Conservation (phyloP, 2,113 vertebrate genomes). For the Oceanites oceanicus region DNA sequence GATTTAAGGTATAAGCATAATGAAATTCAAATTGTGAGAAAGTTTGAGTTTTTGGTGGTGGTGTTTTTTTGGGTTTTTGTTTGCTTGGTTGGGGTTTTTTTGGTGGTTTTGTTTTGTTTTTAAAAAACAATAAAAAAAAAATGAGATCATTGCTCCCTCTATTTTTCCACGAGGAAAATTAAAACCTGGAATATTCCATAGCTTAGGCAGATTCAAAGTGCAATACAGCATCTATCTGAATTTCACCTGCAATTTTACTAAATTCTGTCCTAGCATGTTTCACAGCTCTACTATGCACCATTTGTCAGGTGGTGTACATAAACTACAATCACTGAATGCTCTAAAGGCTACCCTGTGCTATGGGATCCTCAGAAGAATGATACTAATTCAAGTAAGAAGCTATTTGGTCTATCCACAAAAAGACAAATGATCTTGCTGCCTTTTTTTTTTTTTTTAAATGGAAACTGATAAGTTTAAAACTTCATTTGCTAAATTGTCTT, state of each 20-base stretch:
- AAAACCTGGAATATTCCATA: neutral
- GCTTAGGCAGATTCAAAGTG: neutral
- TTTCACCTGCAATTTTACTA: neutral
- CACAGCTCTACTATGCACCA: fast-evolving
- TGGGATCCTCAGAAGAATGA: neutral
- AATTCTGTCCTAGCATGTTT: neutral
- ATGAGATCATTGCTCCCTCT: neutral
- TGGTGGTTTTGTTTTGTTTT: no score
- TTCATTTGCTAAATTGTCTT: neutral
- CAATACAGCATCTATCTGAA: neutral
- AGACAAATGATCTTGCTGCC: neutral
- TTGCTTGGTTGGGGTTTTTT: neutral
- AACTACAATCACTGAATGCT: neutral
- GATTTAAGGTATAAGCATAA: neutral
- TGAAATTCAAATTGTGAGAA: neutral
- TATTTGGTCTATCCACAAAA: neutral
- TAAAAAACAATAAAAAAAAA: neutral
- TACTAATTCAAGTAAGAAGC: neutral
- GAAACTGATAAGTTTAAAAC: neutral
- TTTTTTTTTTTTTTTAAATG: neutral
- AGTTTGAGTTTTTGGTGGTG: neutral
- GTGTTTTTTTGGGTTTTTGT: neutral
- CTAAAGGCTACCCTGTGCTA: neutral
- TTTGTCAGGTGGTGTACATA: neutral
- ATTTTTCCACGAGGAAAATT: neutral